Evolutionary conservation across 2,888 invertebrate genomes (phyloP).

Genomic region (Caenorhabditis sp.): DNA sequence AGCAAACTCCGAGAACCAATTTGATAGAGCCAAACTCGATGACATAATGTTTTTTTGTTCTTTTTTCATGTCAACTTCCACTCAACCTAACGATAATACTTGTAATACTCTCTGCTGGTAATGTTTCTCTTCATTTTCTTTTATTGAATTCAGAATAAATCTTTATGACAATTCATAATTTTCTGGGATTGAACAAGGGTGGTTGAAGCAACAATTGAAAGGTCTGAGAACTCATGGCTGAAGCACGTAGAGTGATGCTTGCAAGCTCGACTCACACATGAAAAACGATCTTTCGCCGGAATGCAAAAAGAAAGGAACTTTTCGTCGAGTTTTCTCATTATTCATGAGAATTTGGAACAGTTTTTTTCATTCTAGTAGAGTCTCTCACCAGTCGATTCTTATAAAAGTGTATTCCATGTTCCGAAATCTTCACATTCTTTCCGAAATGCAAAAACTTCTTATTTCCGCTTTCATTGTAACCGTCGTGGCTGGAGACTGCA

Average conservation of each 20-base stretch:
- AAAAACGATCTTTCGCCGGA: slow-evolving; percentile 24
- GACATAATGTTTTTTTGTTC: slow-evolving; percentile 37
- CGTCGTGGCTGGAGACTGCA: slow-evolving; percentile 23
- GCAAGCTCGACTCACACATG: neutral
- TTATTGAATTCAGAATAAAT: neutral
- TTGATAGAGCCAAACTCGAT: slow-evolving; percentile 54
- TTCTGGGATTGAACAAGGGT: too few species aligned
- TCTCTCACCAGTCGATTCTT: slow-evolving; percentile 2
- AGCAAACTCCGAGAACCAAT: slow-evolving; percentile 52
- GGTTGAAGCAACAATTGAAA: too few species aligned
- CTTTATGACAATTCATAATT: neutral
- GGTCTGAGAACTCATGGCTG: too few species aligned
- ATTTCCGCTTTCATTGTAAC: slow-evolving; percentile 22
- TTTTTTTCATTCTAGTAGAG: neutral
- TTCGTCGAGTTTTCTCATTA: slow-evolving; percentile 22
- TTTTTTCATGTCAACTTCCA: slow-evolving; percentile 1
- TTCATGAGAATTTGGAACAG: neutral
- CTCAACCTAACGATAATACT: slow-evolving; percentile 32
- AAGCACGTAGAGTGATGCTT: too few species aligned
- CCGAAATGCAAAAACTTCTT: slow-evolving; percentile 17
- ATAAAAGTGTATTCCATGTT: neutral
- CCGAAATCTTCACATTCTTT: slow-evolving; percentile 1
- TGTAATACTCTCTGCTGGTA: slow-evolving; percentile 36
- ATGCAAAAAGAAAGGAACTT: slow-evolving; percentile 23
- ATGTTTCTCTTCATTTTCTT: neutral